Base-by-base conservation (phyloP, 1,140 invertebrate genomes). In the Caenorhabditis inopinata region DNA sequence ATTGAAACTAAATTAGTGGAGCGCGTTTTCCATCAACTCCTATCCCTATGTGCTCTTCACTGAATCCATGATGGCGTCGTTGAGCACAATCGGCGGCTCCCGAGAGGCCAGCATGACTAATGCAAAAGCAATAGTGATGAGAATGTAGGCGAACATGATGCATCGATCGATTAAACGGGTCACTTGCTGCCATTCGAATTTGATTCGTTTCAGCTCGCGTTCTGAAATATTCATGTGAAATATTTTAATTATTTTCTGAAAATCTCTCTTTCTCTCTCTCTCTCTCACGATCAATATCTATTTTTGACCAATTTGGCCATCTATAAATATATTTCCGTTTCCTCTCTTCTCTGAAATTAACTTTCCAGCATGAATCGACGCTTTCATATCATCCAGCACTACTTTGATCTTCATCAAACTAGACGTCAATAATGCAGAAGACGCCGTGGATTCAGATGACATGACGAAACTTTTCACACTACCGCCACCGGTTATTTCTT, bases 81-180 rank as follows among this genome's bases (percentile, higher is more conserved):
- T 87, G 1, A 86, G 42, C 9, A 75, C 77, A 25, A 86, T 82
- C 32, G 87, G 82, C 6, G 76, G 81, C 12, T 82, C 58, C 7
- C 85, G 78, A 9, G 82, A 68, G 9, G 85, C 78, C 83, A 86
- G 80, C 53, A 84, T 81, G n/a, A 68, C 58, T 62, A 85, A 68
- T 14, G 85, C 85, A 32, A 86, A 86, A 29, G 76, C 35, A 23
- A 87, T 62, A 1, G 85, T 87, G 23, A 84, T 18, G 12, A 82
- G 35, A n/a, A 86, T 85, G 53, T 82, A 86, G 35, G 80, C 48
- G 29, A 86, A 83, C 85, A 86, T 86, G 12, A 86, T 85, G 7
- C 87, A 47, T 45, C 85, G 38, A 46, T 86, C 85, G 42, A 86
- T 83, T 14, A 86, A 82, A 14, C 85, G 80, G 3, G 85, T 85